Percentiles rank a stretch among this genome's conserved stretches.
These are phyloP conservation scores for Ophion slaviceki DNA, from an alignment of 2,888 invertebrate species.

Conservation along the genomic window DNA sequence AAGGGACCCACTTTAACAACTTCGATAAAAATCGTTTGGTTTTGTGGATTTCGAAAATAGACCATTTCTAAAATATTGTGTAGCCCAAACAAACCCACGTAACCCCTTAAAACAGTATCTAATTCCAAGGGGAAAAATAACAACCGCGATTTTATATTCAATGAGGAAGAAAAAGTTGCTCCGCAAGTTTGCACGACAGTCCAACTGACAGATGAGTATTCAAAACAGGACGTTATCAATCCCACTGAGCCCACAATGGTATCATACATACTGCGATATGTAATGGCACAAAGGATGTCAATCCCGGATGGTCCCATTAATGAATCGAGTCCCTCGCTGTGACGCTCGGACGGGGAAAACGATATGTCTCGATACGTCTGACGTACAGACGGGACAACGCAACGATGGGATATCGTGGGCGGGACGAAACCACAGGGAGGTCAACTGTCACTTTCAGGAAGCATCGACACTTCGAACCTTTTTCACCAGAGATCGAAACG, in stretches of 20 bases:
- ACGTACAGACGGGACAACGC: not conserved
- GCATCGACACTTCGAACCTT: conserved; percentile 48
- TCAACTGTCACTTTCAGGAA: conserved; percentile 52
- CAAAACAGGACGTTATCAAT: conserved; percentile 26
- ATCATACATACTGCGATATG: not conserved
- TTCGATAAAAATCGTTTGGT: too few relatives aligned
- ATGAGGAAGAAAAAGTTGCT: not conserved
- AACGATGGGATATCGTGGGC: conserved; percentile 29
- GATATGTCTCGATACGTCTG: conserved; percentile 32
- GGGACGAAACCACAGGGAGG: conserved; percentile 31
- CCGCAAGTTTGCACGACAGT: not conserved
- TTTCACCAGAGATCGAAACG: conserved; percentile 32
- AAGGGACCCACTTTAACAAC: too few relatives aligned
- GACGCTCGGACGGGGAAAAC: conserved; percentile 2
- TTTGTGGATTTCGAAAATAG: too few relatives aligned
- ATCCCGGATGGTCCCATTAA: conserved; percentile 28
- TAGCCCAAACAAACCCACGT: too few relatives aligned
- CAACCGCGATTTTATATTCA: not conserved
- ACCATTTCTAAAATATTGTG: too few relatives aligned
- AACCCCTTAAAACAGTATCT: not conserved
- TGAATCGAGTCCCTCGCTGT: conserved; percentile 21
- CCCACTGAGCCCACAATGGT: not conserved
- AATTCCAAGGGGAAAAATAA: not conserved
- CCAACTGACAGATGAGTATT: not conserved
- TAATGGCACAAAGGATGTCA: conserved; percentile 26